A percentile compares a stretch with the other conserved stretches of the same genome.
Conservation (phyloP, 2,888 invertebrate species). For the Megaustenia siamemsis region DNA sequence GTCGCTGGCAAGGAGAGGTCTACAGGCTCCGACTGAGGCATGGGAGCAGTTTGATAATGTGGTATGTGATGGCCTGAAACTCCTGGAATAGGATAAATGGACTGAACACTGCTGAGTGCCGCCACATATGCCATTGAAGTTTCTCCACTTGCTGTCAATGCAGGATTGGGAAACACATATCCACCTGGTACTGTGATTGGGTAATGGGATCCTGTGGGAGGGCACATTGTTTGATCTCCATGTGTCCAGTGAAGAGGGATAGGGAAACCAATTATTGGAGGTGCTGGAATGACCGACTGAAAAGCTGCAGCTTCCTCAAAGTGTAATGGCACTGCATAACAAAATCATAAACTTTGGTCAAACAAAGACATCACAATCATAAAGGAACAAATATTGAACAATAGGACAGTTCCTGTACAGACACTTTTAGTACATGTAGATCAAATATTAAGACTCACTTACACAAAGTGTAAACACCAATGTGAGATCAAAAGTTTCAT, state of each 20-base stretch:
- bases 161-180: slow-evolving; percentile 44
- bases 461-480: too few relatives aligned
- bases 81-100: slow-evolving; percentile 45
- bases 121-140: slow-evolving; percentile 36
- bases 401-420: too few relatives aligned
- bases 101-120: slow-evolving; percentile 41
- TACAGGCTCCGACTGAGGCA: slow-evolving; percentile 40
- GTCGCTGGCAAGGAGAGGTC: slow-evolving; percentile 36
- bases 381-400: too few relatives aligned
- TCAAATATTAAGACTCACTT: too few relatives aligned
- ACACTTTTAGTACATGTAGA: too few relatives aligned
- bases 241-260: slow-evolving; percentile 49
- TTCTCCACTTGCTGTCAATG: slow-evolving; percentile 37
- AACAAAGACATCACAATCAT: neutral
- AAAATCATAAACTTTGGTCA: neutral
- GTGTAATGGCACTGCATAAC: neutral
- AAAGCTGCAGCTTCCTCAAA: slow-evolving; percentile 21
- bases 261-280: slow-evolving; percentile 32
- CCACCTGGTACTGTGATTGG: slow-evolving; percentile 41
- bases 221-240: slow-evolving; percentile 10
- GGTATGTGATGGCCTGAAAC: slow-evolving; percentile 15
- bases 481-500: too few relatives aligned
- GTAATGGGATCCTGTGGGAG: slow-evolving; percentile 33
- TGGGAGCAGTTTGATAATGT: slow-evolving; percentile 14
- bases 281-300: slow-evolving; percentile 44